Conservation (phyloP, 2,113 vertebrate genomes). For the Rhinichthys klamathensis region DNA sequence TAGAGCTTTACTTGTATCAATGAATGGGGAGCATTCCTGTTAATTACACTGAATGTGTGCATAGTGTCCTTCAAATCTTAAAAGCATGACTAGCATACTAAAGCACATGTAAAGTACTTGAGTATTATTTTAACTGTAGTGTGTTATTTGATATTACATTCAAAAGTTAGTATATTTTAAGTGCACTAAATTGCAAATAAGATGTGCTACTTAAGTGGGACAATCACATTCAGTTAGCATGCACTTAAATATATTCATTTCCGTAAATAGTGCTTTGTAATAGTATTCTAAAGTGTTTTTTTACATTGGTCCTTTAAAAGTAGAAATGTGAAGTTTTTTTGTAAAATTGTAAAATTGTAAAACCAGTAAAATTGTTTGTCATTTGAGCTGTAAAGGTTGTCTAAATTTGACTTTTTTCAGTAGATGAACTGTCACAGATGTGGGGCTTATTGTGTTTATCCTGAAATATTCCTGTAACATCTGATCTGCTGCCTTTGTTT, state of each 20-base stretch:
- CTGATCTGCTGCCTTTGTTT: constrained; percentile 9
- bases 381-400: background rate
- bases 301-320: no score
- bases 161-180: background rate
- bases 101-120: background rate
- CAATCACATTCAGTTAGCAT: no score
- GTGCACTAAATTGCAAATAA: background rate
- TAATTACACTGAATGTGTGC: no score
- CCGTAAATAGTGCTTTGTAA: no score
- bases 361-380: background rate
- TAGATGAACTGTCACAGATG: background rate
- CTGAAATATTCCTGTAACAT: constrained; percentile 14
- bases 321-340: no score
- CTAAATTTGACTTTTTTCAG: background rate
- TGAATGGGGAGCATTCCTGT: background rate
- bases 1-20: background rate
- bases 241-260: no score
- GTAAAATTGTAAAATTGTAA: no score
- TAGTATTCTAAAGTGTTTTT: no score
- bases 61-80: no score
- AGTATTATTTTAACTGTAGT: background rate
- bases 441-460: constrained; percentile 11
- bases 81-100: background rate
- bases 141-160: background rate
- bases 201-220: background rate